These are phyloP conservation scores for Sebastolobus alascanus DNA, from an alignment of 2,797 vertebrate genomes.

Conservation along the genomic window DNA sequence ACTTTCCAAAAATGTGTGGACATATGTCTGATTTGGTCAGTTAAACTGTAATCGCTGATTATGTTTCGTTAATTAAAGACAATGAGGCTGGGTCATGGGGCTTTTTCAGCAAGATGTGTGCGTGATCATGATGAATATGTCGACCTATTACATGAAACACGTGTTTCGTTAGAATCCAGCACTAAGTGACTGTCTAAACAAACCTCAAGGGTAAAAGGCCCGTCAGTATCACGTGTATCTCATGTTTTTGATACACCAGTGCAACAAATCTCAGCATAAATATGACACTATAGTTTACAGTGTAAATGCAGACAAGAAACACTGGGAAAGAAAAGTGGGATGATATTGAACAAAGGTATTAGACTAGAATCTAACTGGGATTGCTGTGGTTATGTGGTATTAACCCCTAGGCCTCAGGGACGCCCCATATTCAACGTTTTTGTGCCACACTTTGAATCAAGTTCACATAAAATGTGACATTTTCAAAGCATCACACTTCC, in stretches of 20 bases:
- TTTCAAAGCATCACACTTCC: conserved; percentile 27
- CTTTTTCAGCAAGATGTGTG: conserved; percentile 10
- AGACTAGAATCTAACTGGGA: not conserved
- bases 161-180: not conserved
- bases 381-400: not conserved
- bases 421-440: not conserved
- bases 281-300: not conserved
- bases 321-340: not conserved
- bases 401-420: not conserved
- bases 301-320: not conserved
- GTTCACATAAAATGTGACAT: not conserved
- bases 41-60: conserved; percentile 18
- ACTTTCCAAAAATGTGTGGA: conserved; percentile 51
- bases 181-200: not conserved
- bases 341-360: not conserved
- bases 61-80: conserved; percentile 42
- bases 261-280: not conserved
- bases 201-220: not conserved
- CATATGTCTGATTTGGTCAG: conserved; percentile 35
- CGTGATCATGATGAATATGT: conserved; percentile 14
- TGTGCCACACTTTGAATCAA: conserved; percentile 1
- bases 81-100: conserved; percentile 16
- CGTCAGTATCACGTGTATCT: not conserved
- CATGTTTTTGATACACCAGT: not conserved
- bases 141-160: not conserved